phyloP scores from a whole-genome alignment of 2,888 invertebrate species.

The Erebia epiphron region DNA sequence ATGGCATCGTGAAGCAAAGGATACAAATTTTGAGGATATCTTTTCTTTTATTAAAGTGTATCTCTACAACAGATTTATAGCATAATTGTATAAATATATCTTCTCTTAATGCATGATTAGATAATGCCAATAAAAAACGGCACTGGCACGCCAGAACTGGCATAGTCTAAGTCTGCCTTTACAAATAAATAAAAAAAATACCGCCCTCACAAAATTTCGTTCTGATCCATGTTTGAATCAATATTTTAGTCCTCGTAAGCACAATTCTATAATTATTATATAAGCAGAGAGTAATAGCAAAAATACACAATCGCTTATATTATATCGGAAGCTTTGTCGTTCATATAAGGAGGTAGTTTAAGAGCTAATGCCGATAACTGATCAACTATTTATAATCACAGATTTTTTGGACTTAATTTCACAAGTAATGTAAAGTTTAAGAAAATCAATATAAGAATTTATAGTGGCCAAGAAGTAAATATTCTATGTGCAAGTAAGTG shows the following conservation, averaged over 20 bases:
- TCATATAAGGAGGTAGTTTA: constrained; percentile 40
- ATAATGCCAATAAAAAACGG: not conserved
- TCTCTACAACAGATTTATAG: not conserved
- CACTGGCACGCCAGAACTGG: not conserved
- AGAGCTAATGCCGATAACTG: constrained; percentile 61
- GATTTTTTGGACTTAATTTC: constrained; percentile 34
- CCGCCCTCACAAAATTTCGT: not conserved
- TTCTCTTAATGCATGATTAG: not conserved
- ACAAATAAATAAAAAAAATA: constrained; percentile 1
- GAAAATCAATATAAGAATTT: not conserved
- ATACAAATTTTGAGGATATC: not conserved
- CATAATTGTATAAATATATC: not conserved
- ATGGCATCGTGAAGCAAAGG: no score
- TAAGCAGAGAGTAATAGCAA: constrained; percentile 20
- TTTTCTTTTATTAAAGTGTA: not conserved
- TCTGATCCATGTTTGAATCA: not conserved
- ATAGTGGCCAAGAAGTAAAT: not conserved
- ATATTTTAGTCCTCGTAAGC: constrained; percentile 25
- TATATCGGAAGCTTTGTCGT: constrained; percentile 33
- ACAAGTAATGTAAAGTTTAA: constrained; percentile 27
- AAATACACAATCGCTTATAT: constrained; percentile 22
- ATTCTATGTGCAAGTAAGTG: not conserved
- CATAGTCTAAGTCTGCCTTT: not conserved
- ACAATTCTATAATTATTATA: constrained; percentile 19
- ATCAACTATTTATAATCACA: constrained; percentile 46